These are phyloP conservation scores for Zygothrica quintamaculata DNA, from an alignment of 2,888 invertebrate genomes.

Conservation along the genomic window DNA sequence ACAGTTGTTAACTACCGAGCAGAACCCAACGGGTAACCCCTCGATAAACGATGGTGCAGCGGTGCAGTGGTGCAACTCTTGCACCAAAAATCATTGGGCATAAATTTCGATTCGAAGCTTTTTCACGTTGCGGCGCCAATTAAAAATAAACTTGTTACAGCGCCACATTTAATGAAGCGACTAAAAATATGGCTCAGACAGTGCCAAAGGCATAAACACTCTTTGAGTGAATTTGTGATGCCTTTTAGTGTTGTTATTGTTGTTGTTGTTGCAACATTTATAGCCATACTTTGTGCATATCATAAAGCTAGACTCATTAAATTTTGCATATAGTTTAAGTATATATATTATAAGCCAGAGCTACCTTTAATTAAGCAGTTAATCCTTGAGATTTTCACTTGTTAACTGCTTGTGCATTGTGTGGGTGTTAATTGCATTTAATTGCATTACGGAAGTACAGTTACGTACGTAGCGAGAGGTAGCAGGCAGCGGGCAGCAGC, in stretches of 20 bases:
- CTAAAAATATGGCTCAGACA: constrained; percentile 58
- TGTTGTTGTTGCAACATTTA: too few relatives aligned
- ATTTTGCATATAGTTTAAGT: neutral
- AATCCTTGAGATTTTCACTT: too few relatives aligned
- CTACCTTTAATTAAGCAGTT: too few relatives aligned
- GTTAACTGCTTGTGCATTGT: constrained; percentile 9
- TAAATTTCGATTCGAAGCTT: constrained; percentile 55
- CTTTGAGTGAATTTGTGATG: constrained; percentile 25
- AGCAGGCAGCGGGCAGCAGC: too few relatives aligned
- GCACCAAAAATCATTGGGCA: constrained; percentile 38
- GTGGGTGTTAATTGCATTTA: constrained; percentile 37
- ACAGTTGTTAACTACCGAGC: constrained; percentile 75
- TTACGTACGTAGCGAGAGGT: too few relatives aligned
- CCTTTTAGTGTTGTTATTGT: constrained; percentile 10
- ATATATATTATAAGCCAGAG: too few relatives aligned
- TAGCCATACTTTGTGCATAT: constrained; percentile 25
- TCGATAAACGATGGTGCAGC: constrained; percentile 2
- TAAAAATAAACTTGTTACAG: constrained; percentile 79
- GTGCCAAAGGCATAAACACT: constrained; percentile 34
- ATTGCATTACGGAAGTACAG: constrained; percentile 54
- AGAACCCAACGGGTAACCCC: constrained; percentile 36
- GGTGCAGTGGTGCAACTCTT: neutral
- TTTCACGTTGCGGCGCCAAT: constrained; percentile 69
- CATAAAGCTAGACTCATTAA: constrained; percentile 31
- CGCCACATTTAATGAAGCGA: constrained; percentile 78